Evolutionary conservation across 2,113 vertebrate genomes (phyloP).

Genomic region (Phylloscopus trochilus): DNA sequence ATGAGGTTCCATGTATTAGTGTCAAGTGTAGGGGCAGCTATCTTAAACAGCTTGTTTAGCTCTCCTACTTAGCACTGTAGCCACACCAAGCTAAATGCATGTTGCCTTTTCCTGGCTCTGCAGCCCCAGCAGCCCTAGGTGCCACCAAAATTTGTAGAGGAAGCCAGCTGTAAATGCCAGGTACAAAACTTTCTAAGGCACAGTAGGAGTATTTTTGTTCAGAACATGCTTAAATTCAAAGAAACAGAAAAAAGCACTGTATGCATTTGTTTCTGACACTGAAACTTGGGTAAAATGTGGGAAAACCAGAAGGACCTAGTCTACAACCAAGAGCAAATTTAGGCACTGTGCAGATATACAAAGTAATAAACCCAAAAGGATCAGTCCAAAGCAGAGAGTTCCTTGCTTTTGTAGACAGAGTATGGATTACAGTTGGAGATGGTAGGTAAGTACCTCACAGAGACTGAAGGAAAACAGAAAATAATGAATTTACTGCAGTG

Average conservation of each 20-base stretch:
- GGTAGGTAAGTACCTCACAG: not conserved
- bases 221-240: not conserved
- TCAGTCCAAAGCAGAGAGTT: not conserved
- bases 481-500: not conserved
- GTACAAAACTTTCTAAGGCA: not conserved
- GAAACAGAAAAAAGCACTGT: not conserved
- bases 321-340: not conserved
- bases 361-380: not conserved
- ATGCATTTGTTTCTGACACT: not conserved
- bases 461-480: not conserved
- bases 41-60: not conserved
- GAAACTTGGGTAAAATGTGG: not conserved
- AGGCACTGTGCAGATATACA: not conserved
- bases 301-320: not conserved
- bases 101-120: not conserved
- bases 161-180: not conserved
- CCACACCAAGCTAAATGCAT: not conserved
- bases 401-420: not conserved
- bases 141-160: not conserved
- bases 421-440: not conserved
- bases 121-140: not conserved
- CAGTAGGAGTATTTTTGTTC: not conserved
- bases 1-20: not conserved
- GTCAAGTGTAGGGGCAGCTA: not conserved
- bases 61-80: not conserved